phyloP scores from a whole-genome alignment of 1,140 invertebrate species.

The Drosophila ananassae region DNA sequence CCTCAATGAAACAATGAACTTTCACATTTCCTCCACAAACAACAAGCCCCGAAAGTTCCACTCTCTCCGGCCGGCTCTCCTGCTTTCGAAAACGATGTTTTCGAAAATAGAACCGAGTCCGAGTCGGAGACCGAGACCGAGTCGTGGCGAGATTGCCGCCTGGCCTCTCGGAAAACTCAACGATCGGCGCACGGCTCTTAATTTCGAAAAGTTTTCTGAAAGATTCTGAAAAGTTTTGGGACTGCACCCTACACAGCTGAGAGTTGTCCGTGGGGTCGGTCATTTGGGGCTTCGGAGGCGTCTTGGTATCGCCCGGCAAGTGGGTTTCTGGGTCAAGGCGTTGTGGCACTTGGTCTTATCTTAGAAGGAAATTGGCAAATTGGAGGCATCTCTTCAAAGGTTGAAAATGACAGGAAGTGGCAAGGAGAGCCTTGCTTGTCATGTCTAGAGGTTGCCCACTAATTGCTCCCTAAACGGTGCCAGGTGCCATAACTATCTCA shows the following conservation, averaged over 20 bases:
- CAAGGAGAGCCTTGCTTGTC: slow-evolving; percentile 18
- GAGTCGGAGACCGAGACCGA: too few species aligned
- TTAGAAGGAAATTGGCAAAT: slow-evolving; percentile 16
- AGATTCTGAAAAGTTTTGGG: slow-evolving; percentile 38
- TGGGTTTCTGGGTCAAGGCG: slow-evolving; percentile 75
- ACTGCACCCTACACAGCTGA: slow-evolving; percentile 56
- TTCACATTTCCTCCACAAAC: slow-evolving; percentile 70
- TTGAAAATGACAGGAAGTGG: slow-evolving; percentile 25
- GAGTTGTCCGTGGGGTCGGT: slow-evolving; percentile 15
- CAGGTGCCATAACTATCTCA: neutral
- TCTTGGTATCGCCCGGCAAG: slow-evolving; percentile 26
- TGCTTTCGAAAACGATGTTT: slow-evolving; percentile 55
- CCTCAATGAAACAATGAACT: slow-evolving; percentile 83
- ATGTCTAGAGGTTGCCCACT: neutral
- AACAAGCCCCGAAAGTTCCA: slow-evolving; percentile 18
- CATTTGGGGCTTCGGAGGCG: slow-evolving; percentile 29
- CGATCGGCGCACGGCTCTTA: slow-evolving; percentile 57
- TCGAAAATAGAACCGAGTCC: slow-evolving; percentile 58
- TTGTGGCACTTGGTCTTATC: slow-evolving; percentile 38
- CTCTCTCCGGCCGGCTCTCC: slow-evolving; percentile 8
- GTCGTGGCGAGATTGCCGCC: too few species aligned
- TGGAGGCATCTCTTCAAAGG: slow-evolving; percentile 5
- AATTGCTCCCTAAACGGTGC: slow-evolving; percentile 15
- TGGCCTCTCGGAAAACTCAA: neutral
- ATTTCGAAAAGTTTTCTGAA: slow-evolving; percentile 66